Percentiles rank a stretch among this genome's conserved stretches.
These are phyloP conservation scores for Amblyjoppa fuscipennis DNA, from an alignment of 2,888 invertebrate genomes.

Conservation along the genomic window DNA sequence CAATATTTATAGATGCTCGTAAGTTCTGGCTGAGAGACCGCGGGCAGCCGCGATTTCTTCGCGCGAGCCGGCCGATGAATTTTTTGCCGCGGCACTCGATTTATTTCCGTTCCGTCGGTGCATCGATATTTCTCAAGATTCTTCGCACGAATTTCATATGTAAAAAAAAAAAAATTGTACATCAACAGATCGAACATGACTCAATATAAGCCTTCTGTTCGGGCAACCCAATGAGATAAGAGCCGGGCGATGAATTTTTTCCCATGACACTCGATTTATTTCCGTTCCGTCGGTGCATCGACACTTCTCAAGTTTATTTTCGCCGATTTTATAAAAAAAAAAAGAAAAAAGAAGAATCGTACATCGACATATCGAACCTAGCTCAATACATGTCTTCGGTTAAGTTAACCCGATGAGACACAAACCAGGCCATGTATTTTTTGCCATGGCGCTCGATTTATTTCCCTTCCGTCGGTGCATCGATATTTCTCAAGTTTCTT, in stretches of 20 bases:
- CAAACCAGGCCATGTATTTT: not conserved
- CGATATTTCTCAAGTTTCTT: not conserved
- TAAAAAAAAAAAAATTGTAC: not conserved
- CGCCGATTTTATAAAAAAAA: too few relatives aligned
- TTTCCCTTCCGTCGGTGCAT: not conserved
- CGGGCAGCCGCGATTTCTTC: not conserved
- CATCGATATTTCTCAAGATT: not conserved
- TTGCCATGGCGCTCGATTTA: not conserved
- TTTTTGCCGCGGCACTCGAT: not conserved
- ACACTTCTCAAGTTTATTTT: not conserved
- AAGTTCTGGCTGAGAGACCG: constrained; percentile 6
- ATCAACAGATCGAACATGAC: too few relatives aligned
- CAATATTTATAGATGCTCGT: constrained; percentile 57
- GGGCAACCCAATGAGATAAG: too few relatives aligned
- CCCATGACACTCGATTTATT: not conserved
- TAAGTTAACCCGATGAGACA: too few relatives aligned
- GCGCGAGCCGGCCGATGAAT: not conserved
- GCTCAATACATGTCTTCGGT: too few relatives aligned
- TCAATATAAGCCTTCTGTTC: too few relatives aligned
- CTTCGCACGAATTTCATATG: not conserved
- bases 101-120: constrained; percentile 6
- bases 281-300: not conserved
- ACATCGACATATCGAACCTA: too few relatives aligned
- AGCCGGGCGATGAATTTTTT: not conserved
- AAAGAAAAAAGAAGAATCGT: not conserved